phyloP scores from a whole-genome alignment of 2,113 vertebrate genomes.

The Triplophysa dalaica region DNA sequence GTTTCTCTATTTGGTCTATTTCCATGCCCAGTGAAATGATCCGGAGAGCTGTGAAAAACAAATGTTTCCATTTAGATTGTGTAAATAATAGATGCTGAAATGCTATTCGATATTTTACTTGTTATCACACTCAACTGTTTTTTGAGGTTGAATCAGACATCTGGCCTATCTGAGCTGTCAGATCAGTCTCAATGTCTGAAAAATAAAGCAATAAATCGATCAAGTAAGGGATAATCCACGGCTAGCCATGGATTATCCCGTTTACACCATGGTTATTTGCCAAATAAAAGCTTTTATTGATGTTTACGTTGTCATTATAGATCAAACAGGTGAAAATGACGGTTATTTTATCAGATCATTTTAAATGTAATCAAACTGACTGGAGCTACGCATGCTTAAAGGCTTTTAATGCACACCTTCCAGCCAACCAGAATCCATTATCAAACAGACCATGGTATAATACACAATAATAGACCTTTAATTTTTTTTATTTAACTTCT shows the following conservation, averaged over 20 bases:
- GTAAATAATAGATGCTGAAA: not conserved
- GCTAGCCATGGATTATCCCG: too few relatives aligned
- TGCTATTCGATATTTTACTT: not conserved
- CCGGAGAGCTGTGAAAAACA: conserved; percentile 9
- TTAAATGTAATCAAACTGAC: too few relatives aligned
- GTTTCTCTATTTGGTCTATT: not conserved
- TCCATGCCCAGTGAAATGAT: conserved; percentile 18
- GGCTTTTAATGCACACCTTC: not conserved
- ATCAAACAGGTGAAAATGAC: too few relatives aligned
- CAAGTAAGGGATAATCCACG: too few relatives aligned
- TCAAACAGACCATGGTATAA: too few relatives aligned
- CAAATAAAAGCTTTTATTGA: too few relatives aligned
- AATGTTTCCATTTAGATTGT: not conserved
- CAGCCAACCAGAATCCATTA: too few relatives aligned
- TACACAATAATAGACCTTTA: not conserved
- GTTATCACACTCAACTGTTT: not conserved
- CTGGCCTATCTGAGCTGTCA: not conserved
- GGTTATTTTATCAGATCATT: too few relatives aligned
- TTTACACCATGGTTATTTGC: too few relatives aligned
- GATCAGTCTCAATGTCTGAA: not conserved
- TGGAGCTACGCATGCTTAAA: too few relatives aligned
- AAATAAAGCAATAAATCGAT: not conserved
- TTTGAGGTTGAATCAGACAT: conserved; percentile 1
- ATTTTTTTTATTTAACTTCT: too few relatives aligned
- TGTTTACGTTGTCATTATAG: too few relatives aligned